These are phyloP conservation scores for Albula glossodonta DNA, from an alignment of 2,113 vertebrate species.

Conservation along the genomic window DNA sequence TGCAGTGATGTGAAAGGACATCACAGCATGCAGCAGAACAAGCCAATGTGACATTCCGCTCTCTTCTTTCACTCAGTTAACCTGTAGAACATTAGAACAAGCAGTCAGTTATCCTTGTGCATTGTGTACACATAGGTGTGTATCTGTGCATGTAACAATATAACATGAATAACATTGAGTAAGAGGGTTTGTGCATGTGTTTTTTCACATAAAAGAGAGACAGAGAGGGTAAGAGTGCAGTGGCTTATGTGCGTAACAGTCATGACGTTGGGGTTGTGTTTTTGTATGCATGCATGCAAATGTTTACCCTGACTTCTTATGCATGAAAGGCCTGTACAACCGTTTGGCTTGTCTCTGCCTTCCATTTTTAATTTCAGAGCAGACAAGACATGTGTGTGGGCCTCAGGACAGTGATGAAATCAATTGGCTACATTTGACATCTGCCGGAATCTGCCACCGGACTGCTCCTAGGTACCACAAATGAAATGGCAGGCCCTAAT, in stretches of 20 bases:
- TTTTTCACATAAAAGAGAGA: too few relatives aligned
- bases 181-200: background rate
- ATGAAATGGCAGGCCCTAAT: conserved; percentile 77
- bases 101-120: background rate
- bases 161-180: background rate
- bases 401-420: conserved; percentile 72
- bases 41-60: too few relatives aligned
- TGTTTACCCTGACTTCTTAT: too few relatives aligned
- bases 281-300: too few relatives aligned
- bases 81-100: background rate
- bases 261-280: too few relatives aligned
- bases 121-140: background rate
- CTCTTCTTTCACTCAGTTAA: too few relatives aligned
- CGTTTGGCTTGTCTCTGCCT: conserved; percentile 63
- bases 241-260: too few relatives aligned
- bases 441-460: conserved; percentile 69
- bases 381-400: conserved; percentile 61
- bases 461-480: conserved; percentile 71
- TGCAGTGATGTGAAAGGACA: background rate
- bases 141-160: background rate
- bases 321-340: conserved; percentile 63
- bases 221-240: too few relatives aligned
- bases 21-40: too few relatives aligned
- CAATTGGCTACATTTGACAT: conserved; percentile 81
- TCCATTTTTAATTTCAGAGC: conserved; percentile 69